Evolutionary conservation across 2,797 vertebrate species (phyloP).

Genomic region (Sylvia borin): DNA sequence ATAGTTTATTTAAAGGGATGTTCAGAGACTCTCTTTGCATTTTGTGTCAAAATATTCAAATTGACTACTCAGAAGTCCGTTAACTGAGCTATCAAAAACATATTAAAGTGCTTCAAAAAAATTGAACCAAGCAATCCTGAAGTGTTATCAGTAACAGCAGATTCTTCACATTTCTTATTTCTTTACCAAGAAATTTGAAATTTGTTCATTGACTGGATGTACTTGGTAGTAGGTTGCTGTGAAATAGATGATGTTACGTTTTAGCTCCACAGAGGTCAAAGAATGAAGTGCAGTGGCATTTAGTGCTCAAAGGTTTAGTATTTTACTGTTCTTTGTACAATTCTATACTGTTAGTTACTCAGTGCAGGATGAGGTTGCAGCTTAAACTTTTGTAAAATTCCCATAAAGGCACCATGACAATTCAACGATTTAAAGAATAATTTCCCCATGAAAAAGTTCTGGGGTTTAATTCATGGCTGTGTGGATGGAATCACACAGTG

Average conservation of each 20-base stretch:
- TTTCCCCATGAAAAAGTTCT: neutral
- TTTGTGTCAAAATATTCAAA: constrained; percentile 28
- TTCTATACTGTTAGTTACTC: neutral
- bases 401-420: neutral
- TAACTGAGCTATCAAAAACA: constrained; percentile 29
- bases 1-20: constrained; percentile 25
- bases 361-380: neutral
- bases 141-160: neutral
- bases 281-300: neutral
- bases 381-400: neutral
- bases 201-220: neutral
- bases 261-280: neutral
- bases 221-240: neutral
- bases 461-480: neutral
- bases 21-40: constrained; percentile 32
- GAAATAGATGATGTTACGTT: neutral
- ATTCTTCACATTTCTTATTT: neutral
- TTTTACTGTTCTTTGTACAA: neutral
- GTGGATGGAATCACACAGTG: neutral
- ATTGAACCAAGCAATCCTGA: neutral
- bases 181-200: neutral
- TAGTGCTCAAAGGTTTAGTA: neutral
- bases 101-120: neutral
- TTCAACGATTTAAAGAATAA: neutral
- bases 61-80: constrained; percentile 7